Evolutionary conservation across 2,113 vertebrate genomes (phyloP), one percentile per base, ranked within the genome.

Genomic region (Cheirogaleus medius): DNA sequence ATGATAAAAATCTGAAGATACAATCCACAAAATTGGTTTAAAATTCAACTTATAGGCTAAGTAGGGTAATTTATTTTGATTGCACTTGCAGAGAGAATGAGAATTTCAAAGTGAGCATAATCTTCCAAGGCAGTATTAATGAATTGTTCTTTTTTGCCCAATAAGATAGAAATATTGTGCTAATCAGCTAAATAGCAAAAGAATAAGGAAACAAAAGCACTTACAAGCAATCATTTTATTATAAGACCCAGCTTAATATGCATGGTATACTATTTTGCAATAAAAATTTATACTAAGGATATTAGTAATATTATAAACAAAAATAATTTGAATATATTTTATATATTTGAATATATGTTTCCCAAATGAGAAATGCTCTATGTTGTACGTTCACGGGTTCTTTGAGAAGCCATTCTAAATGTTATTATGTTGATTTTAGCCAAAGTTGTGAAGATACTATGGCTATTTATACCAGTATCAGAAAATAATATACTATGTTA

Each of bases 11-110:
- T 34, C 29, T 92, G 80, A 66, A 94, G 69, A 39, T 63, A 84
- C 12, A 0, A 0, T 90, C n/a, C 63, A 87, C 34, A 9, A 90
- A 97, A 97, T 39, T 78, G 27, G 77, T 84, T 64, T 68, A 95
- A 97, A 98, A 93, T 68, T 39, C 44, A 91, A 23, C 27, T 96
- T 44, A 52, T 25, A 95, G 52, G 44, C 78, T 95, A 94, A 97
- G 49, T 80, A 18, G 56, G 9, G 0, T 97, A 88, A 87, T 91
- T 95, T 80, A 94, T 95, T 96, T 71, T 91, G 68, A 49, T 74
- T 82, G 3, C 37, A 66, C 47, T 97, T 98, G 27, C 56, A 91
- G 60, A 32, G 6, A 87, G 25, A 68, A 64, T 94, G 9, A 58
- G 44, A 95, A 97, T 92, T 97, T 94, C 37, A 84, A 93, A 94